Evolutionary conservation across 2,797 vertebrate genomes (phyloP).

Genomic region (Kryptolebias ocellatus): DNA sequence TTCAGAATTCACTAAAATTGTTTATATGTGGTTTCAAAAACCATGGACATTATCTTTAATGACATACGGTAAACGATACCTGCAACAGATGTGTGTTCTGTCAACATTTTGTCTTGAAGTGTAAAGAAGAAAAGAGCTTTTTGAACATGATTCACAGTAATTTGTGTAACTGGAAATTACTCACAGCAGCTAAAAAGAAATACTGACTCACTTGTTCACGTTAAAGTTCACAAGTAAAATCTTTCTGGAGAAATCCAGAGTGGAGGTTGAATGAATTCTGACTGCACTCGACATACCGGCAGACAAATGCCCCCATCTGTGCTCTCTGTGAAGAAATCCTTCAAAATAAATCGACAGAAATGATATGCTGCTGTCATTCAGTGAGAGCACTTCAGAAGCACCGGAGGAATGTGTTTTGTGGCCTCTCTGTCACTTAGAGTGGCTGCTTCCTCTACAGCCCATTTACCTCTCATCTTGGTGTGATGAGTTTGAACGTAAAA

Average conservation of each 20-base stretch:
- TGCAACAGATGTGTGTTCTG: too few relatives aligned
- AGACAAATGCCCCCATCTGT: conserved; percentile 51
- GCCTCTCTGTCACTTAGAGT: conserved; percentile 53
- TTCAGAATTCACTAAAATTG: too few relatives aligned
- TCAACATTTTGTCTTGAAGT: background rate
- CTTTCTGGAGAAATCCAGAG: conserved; percentile 38
- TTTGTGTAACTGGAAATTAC: conserved; percentile 8
- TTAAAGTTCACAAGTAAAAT: conserved; percentile 35
- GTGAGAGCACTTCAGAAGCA: conserved; percentile 50
- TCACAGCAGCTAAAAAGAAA: conserved; percentile 20
- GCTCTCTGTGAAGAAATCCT: conserved; percentile 52
- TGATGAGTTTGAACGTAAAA: conserved; percentile 46
- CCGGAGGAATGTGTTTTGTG: conserved; percentile 52
- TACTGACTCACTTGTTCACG: conserved; percentile 26
- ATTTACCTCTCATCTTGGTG: conserved; percentile 48
- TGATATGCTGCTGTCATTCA: conserved; percentile 60
- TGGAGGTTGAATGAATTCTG: conserved; percentile 55
- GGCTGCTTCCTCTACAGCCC: conserved; percentile 52
- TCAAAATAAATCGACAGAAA: conserved; percentile 62
- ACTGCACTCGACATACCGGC: conserved; percentile 49
- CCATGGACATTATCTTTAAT: too few relatives aligned
- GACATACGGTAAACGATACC: too few relatives aligned
- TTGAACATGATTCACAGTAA: background rate
- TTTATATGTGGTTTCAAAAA: too few relatives aligned
- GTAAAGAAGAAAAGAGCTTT: conserved; percentile 8